Conservation (phyloP, 30 jellyfish, hydroid and myxozoan species). For the Cassiopea andromeda region DNA sequence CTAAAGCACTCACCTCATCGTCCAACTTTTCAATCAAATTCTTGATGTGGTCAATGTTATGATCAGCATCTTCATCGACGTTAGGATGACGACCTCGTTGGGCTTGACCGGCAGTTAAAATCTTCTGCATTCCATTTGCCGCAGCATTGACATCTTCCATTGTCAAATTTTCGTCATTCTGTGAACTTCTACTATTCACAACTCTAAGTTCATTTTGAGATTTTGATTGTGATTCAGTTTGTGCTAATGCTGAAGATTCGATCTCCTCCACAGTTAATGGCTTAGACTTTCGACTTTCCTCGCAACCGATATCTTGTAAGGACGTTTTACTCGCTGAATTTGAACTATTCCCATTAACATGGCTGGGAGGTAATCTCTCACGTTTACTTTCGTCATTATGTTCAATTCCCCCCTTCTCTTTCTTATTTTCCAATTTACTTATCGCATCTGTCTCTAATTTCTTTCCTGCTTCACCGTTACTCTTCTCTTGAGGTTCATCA, state of each 20-base stretch:
- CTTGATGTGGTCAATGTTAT: constrained; percentile 75
- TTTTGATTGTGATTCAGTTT: constrained; percentile 23
- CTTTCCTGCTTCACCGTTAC: not conserved
- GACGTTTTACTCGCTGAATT: not conserved
- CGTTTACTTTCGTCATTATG: not conserved
- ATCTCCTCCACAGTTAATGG: not conserved
- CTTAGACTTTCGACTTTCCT: not conserved
- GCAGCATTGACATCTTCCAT: constrained; percentile 40
- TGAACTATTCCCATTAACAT: not conserved
- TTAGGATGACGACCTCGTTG: not conserved
- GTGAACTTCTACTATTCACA: constrained; percentile 23
- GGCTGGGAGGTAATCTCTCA: not conserved
- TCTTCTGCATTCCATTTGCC: constrained; percentile 46
- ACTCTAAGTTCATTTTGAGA: constrained; percentile 20
- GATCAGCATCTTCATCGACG: constrained; percentile 77
- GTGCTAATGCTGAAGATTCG: constrained; percentile 15
- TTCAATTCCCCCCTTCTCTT: not conserved
- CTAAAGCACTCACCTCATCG: constrained; percentile 56
- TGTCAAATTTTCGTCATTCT: constrained; percentile 20
- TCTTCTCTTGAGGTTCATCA: constrained; percentile 11
- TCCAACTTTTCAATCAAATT: constrained; percentile 86
- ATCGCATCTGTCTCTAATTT: not conserved
- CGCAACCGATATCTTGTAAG: not conserved
- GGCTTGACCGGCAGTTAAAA: constrained; percentile 39
- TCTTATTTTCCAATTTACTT: not conserved